phyloP scores from a whole-genome alignment of 2,113 vertebrate genomes.

The Spilogale gracilis region DNA sequence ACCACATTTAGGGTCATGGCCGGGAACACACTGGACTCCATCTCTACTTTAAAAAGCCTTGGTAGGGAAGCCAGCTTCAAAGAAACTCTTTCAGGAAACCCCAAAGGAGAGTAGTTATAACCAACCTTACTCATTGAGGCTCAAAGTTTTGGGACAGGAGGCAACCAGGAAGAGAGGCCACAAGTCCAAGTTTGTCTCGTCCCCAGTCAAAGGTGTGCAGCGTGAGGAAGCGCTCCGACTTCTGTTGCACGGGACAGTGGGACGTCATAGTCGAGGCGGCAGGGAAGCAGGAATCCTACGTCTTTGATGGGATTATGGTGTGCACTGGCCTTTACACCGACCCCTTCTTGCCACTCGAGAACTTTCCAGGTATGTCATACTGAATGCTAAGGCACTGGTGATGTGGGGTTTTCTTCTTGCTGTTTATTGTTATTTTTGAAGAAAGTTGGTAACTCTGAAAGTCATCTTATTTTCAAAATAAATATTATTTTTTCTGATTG shows the following conservation, averaged over 20 bases:
- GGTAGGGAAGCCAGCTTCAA: background rate
- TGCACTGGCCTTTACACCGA: conserved; percentile 87
- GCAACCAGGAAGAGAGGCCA: background rate
- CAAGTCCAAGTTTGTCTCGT: background rate
- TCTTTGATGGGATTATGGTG: conserved; percentile 90
- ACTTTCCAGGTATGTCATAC: conserved; percentile 88
- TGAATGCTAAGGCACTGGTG: background rate
- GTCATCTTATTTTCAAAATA: background rate
- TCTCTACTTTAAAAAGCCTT: background rate
- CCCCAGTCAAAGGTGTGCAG: conserved; percentile 86
- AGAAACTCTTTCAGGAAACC: background rate
- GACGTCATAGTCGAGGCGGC: conserved; percentile 85
- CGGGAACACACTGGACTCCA: background rate
- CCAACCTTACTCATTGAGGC: background rate
- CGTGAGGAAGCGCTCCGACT: conserved; percentile 85
- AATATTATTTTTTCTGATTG: background rate
- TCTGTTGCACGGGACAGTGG: conserved; percentile 88
- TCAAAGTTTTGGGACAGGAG: too few relatives aligned
- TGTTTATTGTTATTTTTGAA: background rate
- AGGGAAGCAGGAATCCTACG: conserved; percentile 82
- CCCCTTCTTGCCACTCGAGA: conserved; percentile 85
- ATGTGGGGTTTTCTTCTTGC: background rate
- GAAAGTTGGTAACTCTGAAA: background rate
- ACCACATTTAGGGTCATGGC: background rate
- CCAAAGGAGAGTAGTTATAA: background rate